Base-by-base conservation (phyloP, 2,797 vertebrate species). In the Trachops cirrhosus region DNA sequence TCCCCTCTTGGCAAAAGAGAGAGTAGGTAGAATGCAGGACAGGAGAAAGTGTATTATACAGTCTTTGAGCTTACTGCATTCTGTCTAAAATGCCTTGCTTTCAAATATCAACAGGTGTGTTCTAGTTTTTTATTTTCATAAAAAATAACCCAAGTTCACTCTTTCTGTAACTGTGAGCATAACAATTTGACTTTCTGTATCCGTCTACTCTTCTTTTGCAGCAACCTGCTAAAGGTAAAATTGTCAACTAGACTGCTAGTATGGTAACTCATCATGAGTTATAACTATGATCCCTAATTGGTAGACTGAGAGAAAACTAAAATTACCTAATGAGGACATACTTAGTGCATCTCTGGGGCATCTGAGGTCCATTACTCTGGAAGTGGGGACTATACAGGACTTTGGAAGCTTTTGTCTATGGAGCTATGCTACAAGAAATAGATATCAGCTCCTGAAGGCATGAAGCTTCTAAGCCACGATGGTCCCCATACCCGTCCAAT, bases 131-230 rank as follows among this genome's bases (percentile, higher is more conserved):
- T 64, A 89, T 80, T 78, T 83, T 37, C 70, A 34, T 48, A 15
- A 91, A 85, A 88, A 94, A 82, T 24, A 94, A 79, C 24, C 24
- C 59, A 82, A 70, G 83, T 73, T 78, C 29, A 78, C n/a, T 88
- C n/a, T 48, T 50, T 83, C 22, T 73, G 24, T 44, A 85, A 80
- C 54, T 70, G 7, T 59, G 21, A 67, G 18, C 54, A 34, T 86
- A 67, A 91, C 41, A 93, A 44, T 64, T 64, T 59, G 78, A 93
- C 59, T 93, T 92, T 21, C 26, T 9, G 3, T 50, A 68, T 83
- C 57, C n/a, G 5, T 70, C 52, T 57, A 77, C 34, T 71, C 44
- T 92, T 88, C 37, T 59, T 70, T 41, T 79, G 10, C 3, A 90
- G 22, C 24, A 86, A 82, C 2, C 9, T n/a, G 16, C 48, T 18